A percentile compares a stretch with the other conserved stretches of the same genome.
phyloP scores from a whole-genome alignment of 2,797 vertebrate genomes.

The Crenuchus spilurus region DNA sequence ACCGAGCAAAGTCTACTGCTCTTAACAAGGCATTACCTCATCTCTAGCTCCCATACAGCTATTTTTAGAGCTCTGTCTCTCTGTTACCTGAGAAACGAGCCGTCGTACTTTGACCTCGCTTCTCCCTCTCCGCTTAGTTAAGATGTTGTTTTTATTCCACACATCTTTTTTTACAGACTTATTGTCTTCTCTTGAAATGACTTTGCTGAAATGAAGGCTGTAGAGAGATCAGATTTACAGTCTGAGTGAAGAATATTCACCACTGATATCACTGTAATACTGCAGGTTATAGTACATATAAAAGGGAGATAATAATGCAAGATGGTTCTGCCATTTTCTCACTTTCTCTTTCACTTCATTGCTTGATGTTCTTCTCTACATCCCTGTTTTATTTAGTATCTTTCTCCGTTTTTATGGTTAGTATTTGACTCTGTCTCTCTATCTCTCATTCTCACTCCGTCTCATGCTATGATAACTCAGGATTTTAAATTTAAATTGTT shows the following conservation, averaged over 20 bases:
- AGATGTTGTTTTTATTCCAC: conserved; percentile 44
- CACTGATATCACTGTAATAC: too few species aligned
- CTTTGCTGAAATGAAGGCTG: neutral
- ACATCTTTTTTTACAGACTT: neutral
- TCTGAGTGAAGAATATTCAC: neutral
- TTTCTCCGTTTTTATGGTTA: too few species aligned
- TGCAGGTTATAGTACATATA: too few species aligned
- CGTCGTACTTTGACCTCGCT: conserved; percentile 46
- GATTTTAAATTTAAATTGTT: too few species aligned
- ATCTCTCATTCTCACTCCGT: too few species aligned
- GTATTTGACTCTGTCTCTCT: too few species aligned
- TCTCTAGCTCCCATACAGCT: conserved; percentile 67
- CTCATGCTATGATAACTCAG: too few species aligned
- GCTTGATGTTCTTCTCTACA: too few species aligned
- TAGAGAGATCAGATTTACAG: neutral
- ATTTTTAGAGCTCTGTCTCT: conserved; percentile 26
- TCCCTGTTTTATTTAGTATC: too few species aligned
- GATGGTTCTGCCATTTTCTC: too few species aligned
- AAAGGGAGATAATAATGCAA: too few species aligned
- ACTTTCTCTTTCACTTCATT: too few species aligned
- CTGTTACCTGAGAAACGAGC: conserved; percentile 40
- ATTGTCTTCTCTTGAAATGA: neutral
- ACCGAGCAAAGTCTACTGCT: conserved; percentile 70
- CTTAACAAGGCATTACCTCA: conserved; percentile 72
- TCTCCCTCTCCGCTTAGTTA: conserved; percentile 58